These are phyloP conservation scores for Chelonoidis abingdonii DNA, from an alignment of 2,113 vertebrate species.

Conservation along the genomic window DNA sequence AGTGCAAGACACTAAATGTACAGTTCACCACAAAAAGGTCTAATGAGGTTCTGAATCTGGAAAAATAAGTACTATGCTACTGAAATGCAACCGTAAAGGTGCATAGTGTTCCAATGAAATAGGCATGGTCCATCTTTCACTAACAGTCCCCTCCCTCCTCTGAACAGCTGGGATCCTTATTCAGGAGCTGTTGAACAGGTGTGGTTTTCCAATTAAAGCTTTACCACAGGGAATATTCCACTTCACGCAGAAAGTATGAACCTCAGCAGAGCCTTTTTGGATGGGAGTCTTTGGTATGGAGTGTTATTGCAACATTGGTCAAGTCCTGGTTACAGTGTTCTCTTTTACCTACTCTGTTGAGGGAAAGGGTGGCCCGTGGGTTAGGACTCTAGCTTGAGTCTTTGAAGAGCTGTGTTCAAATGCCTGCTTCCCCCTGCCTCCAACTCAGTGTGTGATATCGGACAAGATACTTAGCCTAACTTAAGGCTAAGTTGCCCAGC, in stretches of 20 bases:
- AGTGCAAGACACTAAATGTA: not conserved
- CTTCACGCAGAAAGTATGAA: accelerated
- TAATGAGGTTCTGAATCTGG: not conserved
- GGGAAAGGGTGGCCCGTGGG: not conserved
- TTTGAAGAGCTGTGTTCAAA: not conserved
- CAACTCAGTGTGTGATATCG: not conserved
- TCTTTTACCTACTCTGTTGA: not conserved
- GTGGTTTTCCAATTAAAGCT: not conserved
- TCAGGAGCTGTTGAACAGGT: not conserved
- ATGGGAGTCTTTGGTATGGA: not conserved
- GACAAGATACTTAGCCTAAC: not conserved
- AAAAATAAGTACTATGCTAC: not conserved
- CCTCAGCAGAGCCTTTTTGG: accelerated
- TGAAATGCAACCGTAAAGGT: not conserved
- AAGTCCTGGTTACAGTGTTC: not conserved
- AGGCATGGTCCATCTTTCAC: not conserved
- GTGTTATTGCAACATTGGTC: accelerated
- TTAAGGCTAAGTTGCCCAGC: not conserved
- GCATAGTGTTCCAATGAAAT: not conserved
- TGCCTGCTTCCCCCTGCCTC: not conserved
- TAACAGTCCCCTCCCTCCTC: not conserved
- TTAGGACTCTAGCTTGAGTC: not conserved
- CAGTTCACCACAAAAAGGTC: not conserved
- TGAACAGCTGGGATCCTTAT: not conserved
- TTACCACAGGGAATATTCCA: not conserved